phyloP scores from a whole-genome alignment of 2,113 vertebrate species.

The Miniopterus natalensis region DNA sequence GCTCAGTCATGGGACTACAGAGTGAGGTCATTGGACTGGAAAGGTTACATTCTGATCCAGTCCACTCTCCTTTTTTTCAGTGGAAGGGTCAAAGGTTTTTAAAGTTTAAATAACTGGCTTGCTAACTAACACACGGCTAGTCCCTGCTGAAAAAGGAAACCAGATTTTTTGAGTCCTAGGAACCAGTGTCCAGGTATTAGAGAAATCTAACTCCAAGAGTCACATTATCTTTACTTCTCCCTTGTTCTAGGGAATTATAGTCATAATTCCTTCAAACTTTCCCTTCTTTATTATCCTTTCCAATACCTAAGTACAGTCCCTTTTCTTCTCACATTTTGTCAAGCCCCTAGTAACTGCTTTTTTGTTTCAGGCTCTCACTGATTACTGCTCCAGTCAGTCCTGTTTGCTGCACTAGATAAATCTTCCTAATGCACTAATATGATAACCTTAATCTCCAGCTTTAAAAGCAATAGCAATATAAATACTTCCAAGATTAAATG shows the following conservation, averaged over 20 bases:
- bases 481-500: constrained; percentile 23
- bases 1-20: background rate
- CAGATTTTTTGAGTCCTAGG: background rate
- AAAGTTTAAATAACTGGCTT: background rate
- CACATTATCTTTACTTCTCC: background rate
- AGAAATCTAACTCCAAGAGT: background rate
- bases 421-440: background rate
- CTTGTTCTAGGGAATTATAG: background rate
- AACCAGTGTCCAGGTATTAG: background rate
- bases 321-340: background rate
- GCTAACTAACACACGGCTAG: background rate
- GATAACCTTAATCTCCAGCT: background rate
- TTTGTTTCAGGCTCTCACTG: background rate
- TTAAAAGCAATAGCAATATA: background rate
- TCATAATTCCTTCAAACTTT: background rate
- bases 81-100: background rate
- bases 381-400: background rate
- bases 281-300: background rate
- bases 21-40: background rate
- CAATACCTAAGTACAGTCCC: background rate
- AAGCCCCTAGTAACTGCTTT: background rate
- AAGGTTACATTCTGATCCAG: background rate
- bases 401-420: background rate
- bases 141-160: background rate
- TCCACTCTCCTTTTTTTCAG: background rate